Percentiles rank a stretch among this genome's conserved stretches.
Conservation (phyloP, 1,140 invertebrate genomes). For the Aplysia californica region DNA sequence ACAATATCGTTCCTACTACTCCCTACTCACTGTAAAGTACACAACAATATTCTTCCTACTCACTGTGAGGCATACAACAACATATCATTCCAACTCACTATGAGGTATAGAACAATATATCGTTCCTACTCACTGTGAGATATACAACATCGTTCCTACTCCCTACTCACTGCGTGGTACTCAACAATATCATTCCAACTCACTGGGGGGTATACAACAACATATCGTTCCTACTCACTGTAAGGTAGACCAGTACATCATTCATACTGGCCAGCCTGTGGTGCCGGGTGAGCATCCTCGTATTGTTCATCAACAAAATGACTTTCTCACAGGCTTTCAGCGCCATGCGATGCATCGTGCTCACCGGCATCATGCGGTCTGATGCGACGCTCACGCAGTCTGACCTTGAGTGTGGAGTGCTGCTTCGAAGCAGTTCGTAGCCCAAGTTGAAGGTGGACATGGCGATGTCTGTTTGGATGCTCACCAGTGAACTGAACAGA, state of each 20-base stretch:
- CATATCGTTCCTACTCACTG: slow-evolving; percentile 5
- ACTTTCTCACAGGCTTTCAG: slow-evolving; percentile 52
- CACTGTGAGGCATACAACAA: too few species aligned
- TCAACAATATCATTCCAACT: too few species aligned
- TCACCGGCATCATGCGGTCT: slow-evolving; percentile 51
- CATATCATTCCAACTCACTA: too few species aligned
- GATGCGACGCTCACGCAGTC: slow-evolving; percentile 28
- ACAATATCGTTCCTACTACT: too few species aligned
- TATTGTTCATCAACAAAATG: slow-evolving; percentile 61
- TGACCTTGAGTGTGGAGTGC: slow-evolving; percentile 1
- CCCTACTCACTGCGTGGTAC: too few species aligned
- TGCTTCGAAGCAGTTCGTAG: slow-evolving; percentile 41
- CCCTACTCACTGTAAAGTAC: too few species aligned
- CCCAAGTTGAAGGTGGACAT: slow-evolving; percentile 12
- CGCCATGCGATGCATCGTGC: slow-evolving; percentile 56
- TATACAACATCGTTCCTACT: too few species aligned
- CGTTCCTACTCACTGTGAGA: too few species aligned
- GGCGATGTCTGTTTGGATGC: neutral
- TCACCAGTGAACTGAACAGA: too few species aligned
- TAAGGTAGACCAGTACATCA: slow-evolving; percentile 39
- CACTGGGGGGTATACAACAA: too few species aligned
- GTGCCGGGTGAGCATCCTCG: slow-evolving; percentile 45
- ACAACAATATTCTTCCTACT: too few species aligned
- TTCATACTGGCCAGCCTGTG: slow-evolving; percentile 46
- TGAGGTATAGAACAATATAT: too few species aligned